Conservation (phyloP, 2,797 vertebrate species). For the Manis crassicaudata region DNA sequence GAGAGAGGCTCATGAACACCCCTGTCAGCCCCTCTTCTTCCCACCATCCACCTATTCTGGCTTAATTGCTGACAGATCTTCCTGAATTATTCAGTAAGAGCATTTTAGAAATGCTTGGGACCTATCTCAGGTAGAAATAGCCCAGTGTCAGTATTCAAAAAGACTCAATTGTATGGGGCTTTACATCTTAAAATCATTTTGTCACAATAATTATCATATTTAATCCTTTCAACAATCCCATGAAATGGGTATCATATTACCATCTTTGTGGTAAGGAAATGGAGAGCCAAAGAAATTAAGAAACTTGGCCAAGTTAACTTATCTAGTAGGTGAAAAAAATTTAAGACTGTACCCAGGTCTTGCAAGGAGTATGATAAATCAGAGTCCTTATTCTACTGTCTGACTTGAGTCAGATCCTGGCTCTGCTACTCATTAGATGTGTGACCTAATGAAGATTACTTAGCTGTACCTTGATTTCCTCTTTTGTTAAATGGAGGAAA, state of each 20-base stretch:
- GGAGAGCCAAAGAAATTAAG: conserved; percentile 22
- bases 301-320: conserved; percentile 1
- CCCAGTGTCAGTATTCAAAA: not conserved
- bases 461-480: not conserved
- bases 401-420: not conserved
- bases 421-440: not conserved
- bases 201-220: conserved; percentile 20
- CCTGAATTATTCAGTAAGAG: conserved; percentile 38
- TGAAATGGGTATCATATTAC: not conserved
- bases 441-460: not conserved
- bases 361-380: not conserved
- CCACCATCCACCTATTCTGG: not conserved
- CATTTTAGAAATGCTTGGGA: conserved; percentile 21
- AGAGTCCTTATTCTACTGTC: not conserved
- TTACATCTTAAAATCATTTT: conserved; percentile 36
- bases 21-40: not conserved
- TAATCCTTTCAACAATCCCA: conserved; percentile 24
- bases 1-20: not conserved
- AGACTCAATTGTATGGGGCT: not conserved
- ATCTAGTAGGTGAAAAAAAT: not conserved
- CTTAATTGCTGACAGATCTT: conserved; percentile 21
- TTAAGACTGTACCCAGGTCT: not conserved
- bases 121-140: conserved; percentile 12
- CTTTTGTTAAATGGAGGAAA: conserved; percentile 6
- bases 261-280: conserved; percentile 2